Evolutionary conservation across 2,888 invertebrate species (phyloP).

Genomic region (Pardosa pseudoannulata): DNA sequence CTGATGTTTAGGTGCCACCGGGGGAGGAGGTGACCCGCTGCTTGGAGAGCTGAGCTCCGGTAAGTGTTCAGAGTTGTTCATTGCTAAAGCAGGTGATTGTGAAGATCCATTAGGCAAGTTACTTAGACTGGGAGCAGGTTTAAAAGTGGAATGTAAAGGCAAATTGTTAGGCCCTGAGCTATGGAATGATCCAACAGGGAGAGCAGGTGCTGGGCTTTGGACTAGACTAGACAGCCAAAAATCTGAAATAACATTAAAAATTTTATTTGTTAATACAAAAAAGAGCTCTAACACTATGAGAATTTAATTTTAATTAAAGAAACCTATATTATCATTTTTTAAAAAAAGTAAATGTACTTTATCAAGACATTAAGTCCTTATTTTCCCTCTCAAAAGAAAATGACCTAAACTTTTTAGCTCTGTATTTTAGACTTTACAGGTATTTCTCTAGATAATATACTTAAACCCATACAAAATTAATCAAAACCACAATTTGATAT

Average conservation of each 20-base stretch:
- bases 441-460: too few relatives aligned
- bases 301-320: too few relatives aligned
- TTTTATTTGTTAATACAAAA: too few relatives aligned
- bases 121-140: conserved; percentile 22
- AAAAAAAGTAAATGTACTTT: too few relatives aligned
- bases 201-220: conserved; percentile 45
- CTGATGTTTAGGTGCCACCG: conserved; percentile 70
- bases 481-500: too few relatives aligned
- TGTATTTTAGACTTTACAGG: too few relatives aligned
- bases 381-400: too few relatives aligned
- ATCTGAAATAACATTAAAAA: conserved; percentile 53
- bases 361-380: too few relatives aligned
- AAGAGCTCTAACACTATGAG: too few relatives aligned
- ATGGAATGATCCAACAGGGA: conserved; percentile 35
- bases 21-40: conserved; percentile 48
- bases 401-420: too few relatives aligned
- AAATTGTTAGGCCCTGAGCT: conserved; percentile 16
- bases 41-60: conserved; percentile 35
- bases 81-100: conserved; percentile 27
- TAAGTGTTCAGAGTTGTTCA: conserved; percentile 16
- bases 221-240: conserved; percentile 76
- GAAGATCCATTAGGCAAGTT: conserved; percentile 41
- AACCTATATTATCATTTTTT: too few relatives aligned
- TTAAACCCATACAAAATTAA: too few relatives aligned
- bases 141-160: conserved; percentile 65